Evolutionary conservation across 2,888 invertebrate species (phyloP), one percentile per base, ranked within the genome.

Genomic region (Pomacea canaliculata): DNA sequence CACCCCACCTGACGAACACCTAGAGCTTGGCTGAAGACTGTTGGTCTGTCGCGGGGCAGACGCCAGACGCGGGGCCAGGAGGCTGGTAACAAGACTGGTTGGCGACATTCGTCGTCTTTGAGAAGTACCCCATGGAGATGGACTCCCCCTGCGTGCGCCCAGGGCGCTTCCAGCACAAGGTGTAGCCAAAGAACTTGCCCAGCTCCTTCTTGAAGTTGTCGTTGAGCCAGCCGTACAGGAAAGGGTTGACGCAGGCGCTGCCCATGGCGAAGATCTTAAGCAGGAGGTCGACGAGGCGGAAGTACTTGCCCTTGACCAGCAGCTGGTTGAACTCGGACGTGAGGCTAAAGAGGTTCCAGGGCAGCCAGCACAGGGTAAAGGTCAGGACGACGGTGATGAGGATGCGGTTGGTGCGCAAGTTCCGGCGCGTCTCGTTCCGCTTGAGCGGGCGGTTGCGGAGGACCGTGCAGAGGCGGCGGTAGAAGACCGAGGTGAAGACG

Each of bases 161-260:
- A 5, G 68, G 66, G 46, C 27, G 19, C n/a, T 63, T 37, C 56
- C 79, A 79, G 76, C 76, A 78, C 49, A 76, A 19, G 18, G 69
- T 27, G 49, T 78, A 73, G 37, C 82, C 80, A 8, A 86, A 81
- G 77, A 87, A 78, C 19, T 81, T 80, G 59, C 83, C 83, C 19
- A 90, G 77, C 78, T 89, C 90, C 78, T 87, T 88, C 19, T 89
- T 82, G 79, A 90, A 89, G 81, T 88, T 90, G 76, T 89, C 90
- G 78, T 90, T 90, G 16, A 90, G 85, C 90, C 90, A 90, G 68
- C 90, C 90, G 81, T 90, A 90, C 37, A 90, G 83, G 78, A 90
- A 88, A 0, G 90, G 90, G 80, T 90, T 90, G 70, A 90, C 85
- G 77, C 90, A 90, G 51, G 89, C 86, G n/a, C 89, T 89, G 72